phyloP scores from a whole-genome alignment of 2,797 vertebrate species.

The Orientallactaga sibirica region DNA sequence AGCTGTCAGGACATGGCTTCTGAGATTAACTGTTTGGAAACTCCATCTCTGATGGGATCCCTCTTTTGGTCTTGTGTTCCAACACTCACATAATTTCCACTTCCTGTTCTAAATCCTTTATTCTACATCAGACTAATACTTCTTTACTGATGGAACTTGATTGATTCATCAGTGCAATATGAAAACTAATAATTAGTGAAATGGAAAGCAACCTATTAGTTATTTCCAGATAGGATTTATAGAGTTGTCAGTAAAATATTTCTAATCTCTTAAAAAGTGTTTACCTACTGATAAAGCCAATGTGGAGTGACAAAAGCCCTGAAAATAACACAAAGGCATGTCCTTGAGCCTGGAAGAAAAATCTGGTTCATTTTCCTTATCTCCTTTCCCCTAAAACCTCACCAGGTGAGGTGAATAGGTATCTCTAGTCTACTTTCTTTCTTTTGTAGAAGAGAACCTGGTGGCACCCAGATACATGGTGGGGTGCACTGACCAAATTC shows the following conservation, averaged over 20 bases:
- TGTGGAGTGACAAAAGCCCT: too few relatives aligned
- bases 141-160: background rate
- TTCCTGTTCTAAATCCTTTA: background rate
- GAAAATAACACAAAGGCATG: too few relatives aligned
- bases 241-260: background rate
- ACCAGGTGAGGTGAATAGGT: too few relatives aligned
- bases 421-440: too few relatives aligned
- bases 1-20: background rate
- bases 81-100: background rate
- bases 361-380: too few relatives aligned
- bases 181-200: background rate
- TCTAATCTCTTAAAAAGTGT: background rate
- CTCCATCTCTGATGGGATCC: background rate
- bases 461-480: too few relatives aligned
- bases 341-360: too few relatives aligned
- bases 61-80: background rate
- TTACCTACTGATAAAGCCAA: background rate
- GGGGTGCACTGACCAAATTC: too few relatives aligned
- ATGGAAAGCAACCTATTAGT: background rate
- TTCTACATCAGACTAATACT: background rate
- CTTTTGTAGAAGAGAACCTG: too few relatives aligned
- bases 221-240: background rate
- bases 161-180: background rate
- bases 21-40: background rate
- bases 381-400: too few relatives aligned